phyloP scores from a whole-genome alignment of 2,888 invertebrate genomes.

The Eupithecia inturbata region DNA sequence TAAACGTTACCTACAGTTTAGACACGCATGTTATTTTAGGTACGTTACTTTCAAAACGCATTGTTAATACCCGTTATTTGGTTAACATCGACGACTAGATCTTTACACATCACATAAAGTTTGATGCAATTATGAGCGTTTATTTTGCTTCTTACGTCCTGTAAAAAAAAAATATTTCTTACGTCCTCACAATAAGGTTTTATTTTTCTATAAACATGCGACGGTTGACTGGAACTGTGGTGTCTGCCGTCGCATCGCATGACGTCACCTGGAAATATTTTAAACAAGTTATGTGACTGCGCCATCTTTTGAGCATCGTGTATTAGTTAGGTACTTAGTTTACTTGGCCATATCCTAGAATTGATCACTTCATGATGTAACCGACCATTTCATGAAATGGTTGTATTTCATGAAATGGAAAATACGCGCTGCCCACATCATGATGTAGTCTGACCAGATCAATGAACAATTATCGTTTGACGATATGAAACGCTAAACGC shows the following conservation, averaged over 20 bases:
- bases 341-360: too few relatives aligned
- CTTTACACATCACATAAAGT: constrained; percentile 18
- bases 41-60: constrained; percentile 8
- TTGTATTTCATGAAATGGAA: too few relatives aligned
- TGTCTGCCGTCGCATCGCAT: constrained; percentile 74
- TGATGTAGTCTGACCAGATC: too few relatives aligned
- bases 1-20: background rate
- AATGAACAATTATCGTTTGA: too few relatives aligned
- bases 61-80: constrained; percentile 30
- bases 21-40: background rate
- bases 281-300: background rate
- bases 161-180: background rate
- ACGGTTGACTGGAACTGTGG: constrained; percentile 77
- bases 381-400: too few relatives aligned
- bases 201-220: constrained; percentile 69
- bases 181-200: background rate
- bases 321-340: too few relatives aligned
- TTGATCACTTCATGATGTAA: too few relatives aligned
- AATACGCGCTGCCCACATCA: too few relatives aligned
- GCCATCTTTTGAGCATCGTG: background rate
- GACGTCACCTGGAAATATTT: constrained; percentile 71
- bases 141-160: background rate
- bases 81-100: constrained; percentile 32
- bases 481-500: too few relatives aligned
- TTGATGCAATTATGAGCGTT: constrained; percentile 2